These are phyloP conservation scores for Leptonema lineaticorne DNA, from an alignment of 1,140 invertebrate genomes.

Conservation along the genomic window DNA sequence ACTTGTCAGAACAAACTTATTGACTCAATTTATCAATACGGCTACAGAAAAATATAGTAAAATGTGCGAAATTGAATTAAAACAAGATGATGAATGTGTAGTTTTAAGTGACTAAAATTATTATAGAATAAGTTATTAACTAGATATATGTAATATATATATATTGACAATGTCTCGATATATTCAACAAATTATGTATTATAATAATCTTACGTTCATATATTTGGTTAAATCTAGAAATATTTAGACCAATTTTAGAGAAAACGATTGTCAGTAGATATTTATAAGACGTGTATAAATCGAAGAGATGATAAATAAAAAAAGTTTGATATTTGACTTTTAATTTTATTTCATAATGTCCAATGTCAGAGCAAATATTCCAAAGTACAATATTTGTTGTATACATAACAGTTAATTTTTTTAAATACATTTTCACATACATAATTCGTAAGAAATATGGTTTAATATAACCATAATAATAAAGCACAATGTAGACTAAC, in stretches of 20 bases:
- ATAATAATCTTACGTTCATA: no score
- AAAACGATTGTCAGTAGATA: no score
- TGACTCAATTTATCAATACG: slow-evolving; percentile 60
- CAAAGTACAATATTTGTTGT: slow-evolving; percentile 37
- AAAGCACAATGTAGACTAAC: slow-evolving; percentile 39
- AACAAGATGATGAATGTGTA: slow-evolving; percentile 31
- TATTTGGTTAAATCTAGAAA: no score
- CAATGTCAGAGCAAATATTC: slow-evolving; percentile 36
- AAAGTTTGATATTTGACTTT: slow-evolving; percentile 1
- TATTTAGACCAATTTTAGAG: no score
- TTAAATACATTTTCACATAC: slow-evolving; percentile 31
- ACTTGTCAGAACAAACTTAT: slow-evolving; percentile 49
- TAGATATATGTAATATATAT: not conserved
- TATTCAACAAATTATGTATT: no score
- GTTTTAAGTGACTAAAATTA: slow-evolving; percentile 38
- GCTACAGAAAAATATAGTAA: not conserved
- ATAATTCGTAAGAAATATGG: slow-evolving; percentile 36
- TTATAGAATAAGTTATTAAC: not conserved
- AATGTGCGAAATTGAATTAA: not conserved
- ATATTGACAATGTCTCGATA: no score
- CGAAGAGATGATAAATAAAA: not conserved
- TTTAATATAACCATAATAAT: slow-evolving; percentile 33
- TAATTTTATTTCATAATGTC: slow-evolving; percentile 36
- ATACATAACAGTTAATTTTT: slow-evolving; percentile 36
- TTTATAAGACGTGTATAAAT: no score